These are phyloP conservation scores for Lycodopsis pacificus DNA, from an alignment of 2,797 vertebrate genomes.

Conservation along the genomic window DNA sequence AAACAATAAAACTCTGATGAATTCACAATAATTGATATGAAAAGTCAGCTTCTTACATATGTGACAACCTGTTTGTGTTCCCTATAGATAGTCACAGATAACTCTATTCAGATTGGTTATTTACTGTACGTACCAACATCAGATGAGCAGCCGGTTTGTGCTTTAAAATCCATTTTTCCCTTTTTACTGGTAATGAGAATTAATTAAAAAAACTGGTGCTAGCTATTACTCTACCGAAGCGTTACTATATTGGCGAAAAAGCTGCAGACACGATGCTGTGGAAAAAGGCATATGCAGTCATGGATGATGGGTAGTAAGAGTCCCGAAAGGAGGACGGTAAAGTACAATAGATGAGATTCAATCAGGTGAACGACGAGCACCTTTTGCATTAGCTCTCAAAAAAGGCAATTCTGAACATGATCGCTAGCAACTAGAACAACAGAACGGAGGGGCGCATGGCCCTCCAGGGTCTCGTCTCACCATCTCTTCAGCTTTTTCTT, in stretches of 20 bases:
- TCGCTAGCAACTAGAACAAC: conserved; percentile 92
- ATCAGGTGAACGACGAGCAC: conserved; percentile 92
- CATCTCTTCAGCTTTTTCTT: conserved; percentile 59
- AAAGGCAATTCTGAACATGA: conserved; percentile 95
- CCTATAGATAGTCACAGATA: conserved; percentile 96
- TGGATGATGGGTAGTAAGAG: conserved; percentile 86
- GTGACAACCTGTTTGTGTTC: conserved; percentile 93
- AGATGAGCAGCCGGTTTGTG: conserved; percentile 99
- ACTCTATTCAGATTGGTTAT: conserved; percentile 91
- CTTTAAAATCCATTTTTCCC: conserved; percentile 95
- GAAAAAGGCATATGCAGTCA: conserved; percentile 92
- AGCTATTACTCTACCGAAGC: conserved; percentile 99
- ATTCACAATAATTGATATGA: conserved; percentile 98
- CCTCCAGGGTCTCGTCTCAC: conserved; percentile 71
- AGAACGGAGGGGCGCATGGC: conserved; percentile 86
- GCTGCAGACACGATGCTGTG: conserved; percentile 97
- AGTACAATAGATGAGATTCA: conserved; percentile 89
- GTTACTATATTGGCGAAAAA: conserved; percentile 97
- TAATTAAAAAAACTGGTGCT: conserved; percentile 94
- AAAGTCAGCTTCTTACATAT: conserved; percentile 98
- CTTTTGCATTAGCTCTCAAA: conserved; percentile 92
- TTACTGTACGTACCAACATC: conserved; percentile 90
- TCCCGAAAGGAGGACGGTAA: conserved; percentile 88
- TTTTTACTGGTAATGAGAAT: conserved; percentile 95
- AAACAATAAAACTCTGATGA: conserved; percentile 96